Evolutionary conservation across 2,888 invertebrate genomes (phyloP).

Genomic region (Bhutanitis thaidina): DNA sequence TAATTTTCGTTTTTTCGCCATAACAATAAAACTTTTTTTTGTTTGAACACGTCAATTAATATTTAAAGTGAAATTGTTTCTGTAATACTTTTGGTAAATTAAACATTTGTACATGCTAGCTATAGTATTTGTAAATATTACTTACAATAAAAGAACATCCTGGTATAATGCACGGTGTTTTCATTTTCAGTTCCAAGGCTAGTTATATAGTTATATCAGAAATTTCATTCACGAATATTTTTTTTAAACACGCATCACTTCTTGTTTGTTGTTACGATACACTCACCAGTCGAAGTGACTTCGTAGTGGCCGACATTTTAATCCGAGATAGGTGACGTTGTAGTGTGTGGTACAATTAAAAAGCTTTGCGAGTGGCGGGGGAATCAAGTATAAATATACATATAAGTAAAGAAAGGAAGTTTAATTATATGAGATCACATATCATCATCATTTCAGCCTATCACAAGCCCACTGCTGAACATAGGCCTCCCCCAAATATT

Average conservation of each 20-base stretch:
- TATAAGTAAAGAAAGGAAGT: too few relatives aligned
- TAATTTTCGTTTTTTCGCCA: too few relatives aligned
- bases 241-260: constrained; percentile 27
- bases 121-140: constrained; percentile 21
- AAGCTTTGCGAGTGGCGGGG: not conserved
- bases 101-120: too few relatives aligned
- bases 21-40: too few relatives aligned
- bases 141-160: constrained; percentile 59
- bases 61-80: too few relatives aligned
- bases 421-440: too few relatives aligned
- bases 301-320: constrained; percentile 33
- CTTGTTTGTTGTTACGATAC: constrained; percentile 33
- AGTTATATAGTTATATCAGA: not conserved
- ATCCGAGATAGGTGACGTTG: constrained; percentile 48
- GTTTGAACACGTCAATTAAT: too few relatives aligned
- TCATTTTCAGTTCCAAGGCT: constrained; percentile 38
- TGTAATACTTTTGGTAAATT: too few relatives aligned
- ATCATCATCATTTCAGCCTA: too few relatives aligned
- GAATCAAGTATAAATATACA: too few relatives aligned
- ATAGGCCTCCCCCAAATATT: too few relatives aligned
- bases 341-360: constrained; percentile 26
- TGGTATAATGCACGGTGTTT: constrained; percentile 54
- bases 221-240: constrained; percentile 8
- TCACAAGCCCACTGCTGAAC: too few relatives aligned
- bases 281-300: constrained; percentile 32